Base-by-base conservation (phyloP, 2,113 vertebrate species). In the Dinomys branickii region DNA sequence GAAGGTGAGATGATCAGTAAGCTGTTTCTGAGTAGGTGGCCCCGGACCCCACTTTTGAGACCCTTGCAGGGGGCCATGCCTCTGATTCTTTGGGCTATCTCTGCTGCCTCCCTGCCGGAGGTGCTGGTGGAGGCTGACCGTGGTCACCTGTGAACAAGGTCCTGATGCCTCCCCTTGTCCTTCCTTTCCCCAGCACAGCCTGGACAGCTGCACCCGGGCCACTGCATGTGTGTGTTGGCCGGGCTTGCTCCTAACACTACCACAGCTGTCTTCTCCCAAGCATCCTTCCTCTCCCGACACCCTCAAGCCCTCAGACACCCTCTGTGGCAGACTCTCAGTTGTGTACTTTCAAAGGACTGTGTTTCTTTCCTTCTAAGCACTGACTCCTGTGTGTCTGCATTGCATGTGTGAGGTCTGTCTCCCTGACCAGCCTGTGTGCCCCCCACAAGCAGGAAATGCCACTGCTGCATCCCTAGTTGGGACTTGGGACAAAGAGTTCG, bases 1-100 rank as follows among this genome's bases (percentile, higher is more conserved):
- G 94, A 44, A 0, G 98, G 99, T 99, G 95, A 95, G 97, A 20
- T 16, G 2, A 19, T 2, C 28, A 86, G 63, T 50, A 44, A 73
- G 33, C 69, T 47, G 24, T 26, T 65, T 14, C 41, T 41, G 47
- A 93, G 24, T 71, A 59, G 41, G 19, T 73, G 69, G 44, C 35
- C 50, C 12, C 38, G 59, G 59, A 69, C 56, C 12, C 41, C 16
- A 10, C 20, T 44, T 61, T 30, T 44, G 22, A 67, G 11, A 50
- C 47, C 47, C 47, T 9, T 9, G 47, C 47, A 50, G 41, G 24
- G 41, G 80, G 26, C 44, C 78, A 24, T 77, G 85, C 54, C 83
- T 59, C 84, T 30, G 50, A 19, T 67, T 20, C 9, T 52, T 30
- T 11, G 33, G 26, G 28, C 69, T 75, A n/a, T 58, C 78, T 83